These are phyloP conservation scores for Zophobas morio DNA, from an alignment of 1,140 invertebrate species.

Conservation along the genomic window DNA sequence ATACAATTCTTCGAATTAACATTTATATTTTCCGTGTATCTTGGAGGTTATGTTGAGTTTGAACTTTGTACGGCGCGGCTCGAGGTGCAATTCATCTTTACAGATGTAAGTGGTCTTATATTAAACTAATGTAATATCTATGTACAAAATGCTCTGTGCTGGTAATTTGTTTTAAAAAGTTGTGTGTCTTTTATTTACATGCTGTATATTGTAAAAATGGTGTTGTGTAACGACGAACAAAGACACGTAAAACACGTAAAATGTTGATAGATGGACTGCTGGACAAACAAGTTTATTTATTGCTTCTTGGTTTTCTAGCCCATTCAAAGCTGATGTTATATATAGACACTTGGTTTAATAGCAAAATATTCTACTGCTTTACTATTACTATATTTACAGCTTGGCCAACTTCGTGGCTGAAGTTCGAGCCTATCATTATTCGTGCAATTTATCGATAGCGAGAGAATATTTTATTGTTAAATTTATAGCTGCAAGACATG, in stretches of 20 bases:
- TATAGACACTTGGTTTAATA: slow-evolving; percentile 14
- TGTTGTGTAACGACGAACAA: background rate
- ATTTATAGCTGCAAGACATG: slow-evolving; percentile 51
- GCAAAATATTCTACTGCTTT: slow-evolving; percentile 38
- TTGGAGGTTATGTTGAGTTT: no score
- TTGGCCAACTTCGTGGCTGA: slow-evolving; percentile 7
- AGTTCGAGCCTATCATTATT: background rate
- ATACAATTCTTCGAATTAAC: no score
- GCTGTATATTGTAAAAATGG: background rate
- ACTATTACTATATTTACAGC: background rate
- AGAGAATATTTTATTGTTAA: slow-evolving; percentile 44
- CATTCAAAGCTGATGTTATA: background rate
- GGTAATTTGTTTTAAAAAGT: slow-evolving; percentile 22
- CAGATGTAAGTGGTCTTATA: slow-evolving; percentile 26
- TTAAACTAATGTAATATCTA: slow-evolving; percentile 19
- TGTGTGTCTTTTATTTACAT: slow-evolving; percentile 19
- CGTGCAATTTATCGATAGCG: background rate
- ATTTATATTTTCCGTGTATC: no score
- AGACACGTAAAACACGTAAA: background rate
- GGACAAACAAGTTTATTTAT: background rate
- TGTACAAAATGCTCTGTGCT: slow-evolving; percentile 30
- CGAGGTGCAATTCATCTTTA: slow-evolving; percentile 7
- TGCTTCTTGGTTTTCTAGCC: slow-evolving; percentile 10
- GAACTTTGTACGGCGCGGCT: background rate
- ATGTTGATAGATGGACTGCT: no score